Percentiles rank a stretch among this genome's conserved stretches.
Evolutionary conservation across 2,797 vertebrate genomes (phyloP).

Genomic region (Chiroxiphia lanceolata): DNA sequence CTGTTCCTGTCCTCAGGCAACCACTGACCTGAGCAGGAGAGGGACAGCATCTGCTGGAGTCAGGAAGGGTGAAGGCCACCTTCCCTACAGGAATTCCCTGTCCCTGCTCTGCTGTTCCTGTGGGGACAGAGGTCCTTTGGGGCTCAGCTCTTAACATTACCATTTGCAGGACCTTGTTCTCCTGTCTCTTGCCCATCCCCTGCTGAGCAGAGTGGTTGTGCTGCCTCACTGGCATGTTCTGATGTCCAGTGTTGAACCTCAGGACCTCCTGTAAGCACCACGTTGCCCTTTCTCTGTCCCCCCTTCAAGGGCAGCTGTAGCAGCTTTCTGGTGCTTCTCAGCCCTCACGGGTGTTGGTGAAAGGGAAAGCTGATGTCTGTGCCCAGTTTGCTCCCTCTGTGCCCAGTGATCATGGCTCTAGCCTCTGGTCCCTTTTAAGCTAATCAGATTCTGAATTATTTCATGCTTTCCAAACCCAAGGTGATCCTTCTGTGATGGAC

Average conservation of each 20-base stretch:
- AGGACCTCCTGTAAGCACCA: neutral
- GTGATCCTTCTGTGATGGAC: neutral
- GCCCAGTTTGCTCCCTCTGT: neutral
- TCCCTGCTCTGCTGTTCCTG: neutral
- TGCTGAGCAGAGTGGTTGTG: rapidly evolving
- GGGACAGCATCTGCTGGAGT: neutral
- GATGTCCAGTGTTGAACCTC: neutral
- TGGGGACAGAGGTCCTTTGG: neutral
- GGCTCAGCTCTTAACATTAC: neutral
- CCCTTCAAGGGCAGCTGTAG: neutral
- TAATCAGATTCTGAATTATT: neutral
- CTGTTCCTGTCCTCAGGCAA: neutral
- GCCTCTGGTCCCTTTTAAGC: neutral
- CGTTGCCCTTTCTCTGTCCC: neutral
- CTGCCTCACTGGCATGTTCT: neutral
- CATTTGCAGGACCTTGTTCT: neutral
- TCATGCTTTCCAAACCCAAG: neutral
- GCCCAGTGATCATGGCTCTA: neutral
- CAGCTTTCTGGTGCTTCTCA: neutral
- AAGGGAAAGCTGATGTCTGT: neutral
- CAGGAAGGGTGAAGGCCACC: neutral
- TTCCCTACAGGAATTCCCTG: rapidly evolving
- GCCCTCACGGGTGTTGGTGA: neutral
- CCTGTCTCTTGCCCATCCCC: neutral
- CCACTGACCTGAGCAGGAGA: neutral